Base-by-base conservation (phyloP, 2,797 vertebrate genomes). In the Sus cebifrons region DNA sequence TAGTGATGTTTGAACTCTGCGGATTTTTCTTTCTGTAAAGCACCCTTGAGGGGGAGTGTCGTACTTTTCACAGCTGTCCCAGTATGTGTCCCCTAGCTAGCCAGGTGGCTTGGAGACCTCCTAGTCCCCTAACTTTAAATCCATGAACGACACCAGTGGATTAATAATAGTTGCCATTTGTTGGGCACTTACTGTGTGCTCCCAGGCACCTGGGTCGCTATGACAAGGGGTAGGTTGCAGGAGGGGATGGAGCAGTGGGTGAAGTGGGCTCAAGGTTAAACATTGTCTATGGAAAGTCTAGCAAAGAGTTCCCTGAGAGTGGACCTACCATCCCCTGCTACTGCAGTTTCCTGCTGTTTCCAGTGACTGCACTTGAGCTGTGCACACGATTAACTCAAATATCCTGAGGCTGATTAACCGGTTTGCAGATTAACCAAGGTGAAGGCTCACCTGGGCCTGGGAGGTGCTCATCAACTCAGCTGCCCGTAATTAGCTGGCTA, bases 361-460 rank as follows among this genome's bases (percentile, higher is more conserved):
- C 25, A 25, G 17, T 92, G 83, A 29, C 71, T 96, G 94, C 77
- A 13, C 89, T 94, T 87, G 84, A 78, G 58, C 54, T 93, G 87
- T 71, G 84, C 89, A 8, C 92, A 71, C 6, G 13, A 90, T 96
- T 87, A 96, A 87, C 96, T 67, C 71, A 84, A 3, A 93, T 94
- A 58, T 79, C 91, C 84, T 40, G 62, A 94, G 86, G 70, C 93
- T 13, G 83, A 91, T 87, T 68, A 90, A 83, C 92, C 16, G 27
- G 93, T 92, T 97, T 97, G 89, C 95, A 96, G 95, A 96, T 97
- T 96, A 97, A 97, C 95, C 67, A 60, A 91, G 75, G 75, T 40
- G 83, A 96, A 91, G 73, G 67, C 89, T 90, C 64, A 82, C 91
- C 79, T 89, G 71, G 94, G 77, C 81, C 67, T 83, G 49, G 40